Evolutionary conservation across 2,797 vertebrate genomes (phyloP), one percentile per base, ranked within the genome.

Genomic region (Champsocephalus esox): DNA sequence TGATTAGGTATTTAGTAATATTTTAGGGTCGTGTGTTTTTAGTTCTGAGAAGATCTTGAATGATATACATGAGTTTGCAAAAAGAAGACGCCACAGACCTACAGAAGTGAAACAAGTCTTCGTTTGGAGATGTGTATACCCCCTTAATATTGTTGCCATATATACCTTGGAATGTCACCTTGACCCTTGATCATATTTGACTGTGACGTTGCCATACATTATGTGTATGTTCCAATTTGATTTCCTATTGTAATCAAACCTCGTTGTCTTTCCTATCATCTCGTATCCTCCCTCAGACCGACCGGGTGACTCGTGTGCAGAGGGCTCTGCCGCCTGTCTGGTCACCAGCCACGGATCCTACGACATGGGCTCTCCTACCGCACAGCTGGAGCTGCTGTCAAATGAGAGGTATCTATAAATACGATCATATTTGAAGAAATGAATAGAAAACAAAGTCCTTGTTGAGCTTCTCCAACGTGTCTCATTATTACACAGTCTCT

Each of bases 241-340:
- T 38, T 41, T 56, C 5, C 9, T 14, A 8, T 41, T 49, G 2
- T 19, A 9, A 12, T 11, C 24, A 41, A 55, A 7, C 48, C 3
- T 17, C 34, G 51, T 58, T 50, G 24, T 19, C 46, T 52, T 54
- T 21, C 11, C n/a, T 17, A 14, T 17, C 12, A 1, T 41, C 28
- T 68, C 9, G 3, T 10, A 1, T 64, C 41, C 4, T 3, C 28
- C 51, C 3, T 48, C 83, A 96, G 95, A 92, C 41, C 28, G 21
- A 1, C 73, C 89, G 9, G 86, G 70, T 9, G 91, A 66, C 1
- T 78, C 85, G 12, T 99, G 97, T 84, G 93, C 96, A 0, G 21
- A 72, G 4, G 96, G 86, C 4, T 94, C 96, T 2, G 96, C 98
- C 0, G 98, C 98, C 68, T 99, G 98, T 80, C 91, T 99, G 74